Evolutionary conservation across 2,797 vertebrate genomes (phyloP).

Genomic region (Tragelaphus oryx): DNA sequence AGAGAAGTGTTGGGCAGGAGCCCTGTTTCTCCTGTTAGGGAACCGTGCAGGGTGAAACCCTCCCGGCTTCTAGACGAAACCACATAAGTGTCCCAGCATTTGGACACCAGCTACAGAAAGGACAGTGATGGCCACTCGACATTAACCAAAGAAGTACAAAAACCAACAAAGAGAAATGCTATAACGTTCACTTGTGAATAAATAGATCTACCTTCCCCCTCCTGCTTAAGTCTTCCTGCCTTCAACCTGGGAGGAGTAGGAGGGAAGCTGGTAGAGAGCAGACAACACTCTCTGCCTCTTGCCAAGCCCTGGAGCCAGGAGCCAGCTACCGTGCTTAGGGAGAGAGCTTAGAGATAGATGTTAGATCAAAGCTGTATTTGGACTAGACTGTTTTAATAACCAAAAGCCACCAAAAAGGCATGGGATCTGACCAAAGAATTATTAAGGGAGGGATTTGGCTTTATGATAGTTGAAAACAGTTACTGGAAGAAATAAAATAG

Average conservation of each 20-base stretch:
- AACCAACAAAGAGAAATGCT: background rate
- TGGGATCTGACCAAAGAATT: background rate
- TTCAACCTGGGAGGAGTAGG: background rate
- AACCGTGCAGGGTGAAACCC: background rate
- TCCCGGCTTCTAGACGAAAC: background rate
- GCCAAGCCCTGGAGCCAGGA: background rate
- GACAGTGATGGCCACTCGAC: background rate
- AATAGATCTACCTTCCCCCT: background rate
- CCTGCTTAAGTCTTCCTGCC: background rate
- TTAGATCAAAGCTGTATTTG: background rate
- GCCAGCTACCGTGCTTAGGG: background rate
- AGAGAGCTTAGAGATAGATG: background rate
- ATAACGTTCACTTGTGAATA: background rate
- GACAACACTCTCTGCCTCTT: background rate
- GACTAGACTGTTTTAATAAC: background rate
- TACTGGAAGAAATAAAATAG: background rate
- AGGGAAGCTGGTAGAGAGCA: background rate
- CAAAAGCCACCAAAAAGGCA: background rate
- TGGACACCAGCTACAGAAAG: background rate
- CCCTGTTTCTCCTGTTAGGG: background rate
- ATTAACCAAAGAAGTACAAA: background rate
- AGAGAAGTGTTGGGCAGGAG: background rate
- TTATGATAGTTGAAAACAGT: background rate
- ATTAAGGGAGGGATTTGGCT: background rate
- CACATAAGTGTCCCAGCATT: background rate